Conservation (phyloP, 2,797 vertebrate species). For the Lepus townsendii region DNA sequence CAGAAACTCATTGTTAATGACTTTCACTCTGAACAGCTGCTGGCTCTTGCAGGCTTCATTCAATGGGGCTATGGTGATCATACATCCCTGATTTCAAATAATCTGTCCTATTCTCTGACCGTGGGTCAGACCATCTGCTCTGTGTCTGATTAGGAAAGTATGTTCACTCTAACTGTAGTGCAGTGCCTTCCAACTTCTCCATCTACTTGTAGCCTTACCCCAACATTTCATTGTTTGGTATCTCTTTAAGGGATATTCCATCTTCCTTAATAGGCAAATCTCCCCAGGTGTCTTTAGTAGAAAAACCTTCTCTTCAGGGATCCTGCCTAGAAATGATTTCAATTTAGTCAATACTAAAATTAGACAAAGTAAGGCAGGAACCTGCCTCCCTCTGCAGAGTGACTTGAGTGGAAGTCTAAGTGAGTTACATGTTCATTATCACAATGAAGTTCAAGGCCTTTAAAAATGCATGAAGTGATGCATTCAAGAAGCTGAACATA, state of each 20-base stretch:
- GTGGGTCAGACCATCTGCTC: neutral
- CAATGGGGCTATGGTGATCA: conserved; percentile 36
- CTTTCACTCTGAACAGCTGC: conserved; percentile 63
- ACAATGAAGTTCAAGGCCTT: conserved; percentile 51
- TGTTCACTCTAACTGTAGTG: neutral
- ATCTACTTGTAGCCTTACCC: neutral
- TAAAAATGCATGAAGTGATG: neutral
- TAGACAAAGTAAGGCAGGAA: conserved; percentile 31
- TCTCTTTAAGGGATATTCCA: neutral
- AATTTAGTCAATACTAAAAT: conserved; percentile 49
- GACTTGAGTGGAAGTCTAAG: conserved; percentile 40
- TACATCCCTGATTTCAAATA: conserved; percentile 33
- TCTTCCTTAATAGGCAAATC: neutral
- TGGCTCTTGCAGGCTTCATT: conserved; percentile 31
- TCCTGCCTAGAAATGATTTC: conserved; percentile 24
- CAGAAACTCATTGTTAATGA: conserved; percentile 74
- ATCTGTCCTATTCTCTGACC: conserved; percentile 15
- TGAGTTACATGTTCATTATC: conserved; percentile 8
- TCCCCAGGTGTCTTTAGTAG: conserved; percentile 10
- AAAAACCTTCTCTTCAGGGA: conserved; percentile 3
- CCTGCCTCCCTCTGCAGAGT: conserved; percentile 20
- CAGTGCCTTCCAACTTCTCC: neutral
- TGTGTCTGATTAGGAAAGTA: conserved; percentile 58
- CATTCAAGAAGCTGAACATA: conserved; percentile 9
- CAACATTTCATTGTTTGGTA: neutral